These are phyloP conservation scores for Tenualosa ilisha DNA, from an alignment of 2,797 vertebrate species.

Conservation along the genomic window DNA sequence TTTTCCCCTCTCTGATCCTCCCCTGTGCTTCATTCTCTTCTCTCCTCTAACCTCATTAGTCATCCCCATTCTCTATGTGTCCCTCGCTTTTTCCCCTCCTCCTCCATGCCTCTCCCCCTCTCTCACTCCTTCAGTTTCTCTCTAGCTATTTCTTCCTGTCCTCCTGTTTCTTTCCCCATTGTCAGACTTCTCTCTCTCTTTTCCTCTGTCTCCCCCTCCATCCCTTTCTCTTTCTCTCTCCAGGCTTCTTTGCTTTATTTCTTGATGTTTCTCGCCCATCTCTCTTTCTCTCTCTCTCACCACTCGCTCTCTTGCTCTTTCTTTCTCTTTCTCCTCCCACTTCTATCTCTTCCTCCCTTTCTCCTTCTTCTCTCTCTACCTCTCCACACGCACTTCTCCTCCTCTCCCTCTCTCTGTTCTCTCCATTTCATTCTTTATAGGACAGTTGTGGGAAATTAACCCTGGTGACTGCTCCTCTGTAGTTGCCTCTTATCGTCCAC, in stretches of 20 bases:
- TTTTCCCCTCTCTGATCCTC: not conserved
- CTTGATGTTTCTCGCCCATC: not conserved
- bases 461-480: not conserved
- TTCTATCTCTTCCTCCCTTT: conserved; percentile 17
- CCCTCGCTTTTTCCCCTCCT: not conserved
- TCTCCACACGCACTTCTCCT: not conserved
- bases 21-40: not conserved
- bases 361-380: conserved; percentile 5
- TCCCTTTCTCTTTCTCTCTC: not conserved
- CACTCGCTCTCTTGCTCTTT: not conserved
- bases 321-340: not conserved
- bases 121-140: not conserved
- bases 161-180: not conserved
- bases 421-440: not conserved
- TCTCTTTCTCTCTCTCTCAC: not conserved
- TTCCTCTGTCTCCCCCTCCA: not conserved
- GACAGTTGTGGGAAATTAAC: not conserved
- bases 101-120: not conserved
- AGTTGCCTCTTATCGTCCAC: not conserved
- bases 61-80: not conserved
- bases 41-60: not conserved
- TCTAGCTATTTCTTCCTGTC: not conserved
- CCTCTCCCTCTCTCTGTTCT: not conserved
- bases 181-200: not conserved
- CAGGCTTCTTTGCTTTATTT: not conserved